Evolutionary conservation across 2,797 vertebrate genomes (phyloP), one percentile per base, ranked within the genome.

Genomic region (Apogon talboti): DNA sequence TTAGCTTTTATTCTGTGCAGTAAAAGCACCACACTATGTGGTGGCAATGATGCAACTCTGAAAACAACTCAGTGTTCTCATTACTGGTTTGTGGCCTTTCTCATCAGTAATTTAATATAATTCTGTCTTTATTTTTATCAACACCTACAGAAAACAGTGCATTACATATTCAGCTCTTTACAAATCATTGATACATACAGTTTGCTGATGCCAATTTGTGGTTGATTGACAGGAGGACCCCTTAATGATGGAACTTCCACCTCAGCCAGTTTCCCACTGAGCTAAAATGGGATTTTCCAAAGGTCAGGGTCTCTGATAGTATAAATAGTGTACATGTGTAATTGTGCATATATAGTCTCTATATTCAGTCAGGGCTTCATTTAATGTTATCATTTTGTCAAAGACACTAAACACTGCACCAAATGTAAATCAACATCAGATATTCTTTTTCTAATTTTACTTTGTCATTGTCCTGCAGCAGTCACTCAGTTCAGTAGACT

Each of bases 211-310:
- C 28, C 9, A 19, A 16, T 56, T 38, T 44, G 9, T 16, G 0
- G 8, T 19, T 55, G 19, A 49, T 16, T 41, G 38, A 51, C 1
- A 1, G 37, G 12, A 61, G 58, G 7, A 30, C 46, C 4, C 16
- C 59, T 21, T 48, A 3, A 56, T 55, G 21, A 56, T 51, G 42
- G 66, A 1, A 58, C 49, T 59, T 59, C 18, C 6, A 41, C 6
- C n/a, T 0, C 5, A 61, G 15, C 18, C 28, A 28, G 48, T 41
- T 33, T 71, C 48, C 45, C 49, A 43, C 50, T 28, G 66, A 55
- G 54, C 37, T 57, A 21, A 62, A 57, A 78, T 12, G 2, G 9
- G 28, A 21, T 5, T 51, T 64, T 54, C 49, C 40, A 3, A 13
- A 64, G 66, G 49, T 50, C 48, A 71, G 13, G 11, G 9, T 52